These are phyloP conservation scores for Dipodomys merriami DNA, from an alignment of 2,113 vertebrate genomes.

Conservation along the genomic window DNA sequence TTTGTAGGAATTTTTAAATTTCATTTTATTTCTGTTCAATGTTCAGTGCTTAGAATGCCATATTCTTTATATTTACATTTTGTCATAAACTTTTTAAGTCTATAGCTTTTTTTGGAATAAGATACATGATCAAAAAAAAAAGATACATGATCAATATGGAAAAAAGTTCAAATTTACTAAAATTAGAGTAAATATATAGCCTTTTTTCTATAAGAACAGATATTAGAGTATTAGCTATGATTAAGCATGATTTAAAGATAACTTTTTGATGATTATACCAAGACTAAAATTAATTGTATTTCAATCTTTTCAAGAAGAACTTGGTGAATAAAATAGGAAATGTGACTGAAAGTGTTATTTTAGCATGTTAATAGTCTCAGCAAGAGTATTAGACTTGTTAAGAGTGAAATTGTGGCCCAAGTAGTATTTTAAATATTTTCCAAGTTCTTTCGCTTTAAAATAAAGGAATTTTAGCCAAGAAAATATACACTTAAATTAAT, in stretches of 20 bases:
- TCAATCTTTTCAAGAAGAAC: background rate
- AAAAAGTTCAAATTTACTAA: slow-evolving; percentile 34
- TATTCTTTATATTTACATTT: background rate
- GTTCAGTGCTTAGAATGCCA: background rate
- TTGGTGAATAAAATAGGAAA: slow-evolving; percentile 34
- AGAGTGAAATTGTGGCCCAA: slow-evolving; percentile 3
- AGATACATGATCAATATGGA: background rate
- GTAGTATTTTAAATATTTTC: slow-evolving; percentile 26
- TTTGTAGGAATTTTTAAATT: slow-evolving; percentile 32
- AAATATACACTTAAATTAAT: slow-evolving; percentile 20
- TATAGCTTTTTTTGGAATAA: slow-evolving; percentile 30
- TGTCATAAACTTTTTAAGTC: background rate
- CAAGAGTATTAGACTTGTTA: slow-evolving; percentile 36
- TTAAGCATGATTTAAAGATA: slow-evolving; percentile 13
- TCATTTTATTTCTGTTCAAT: slow-evolving; percentile 25
- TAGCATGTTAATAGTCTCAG: background rate
- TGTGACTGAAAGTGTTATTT: slow-evolving; percentile 3
- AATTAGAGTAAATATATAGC: slow-evolving; percentile 7
- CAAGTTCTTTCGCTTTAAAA: slow-evolving; percentile 17
- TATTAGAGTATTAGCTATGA: background rate
- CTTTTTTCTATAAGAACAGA: background rate
- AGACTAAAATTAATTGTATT: slow-evolving; percentile 38
- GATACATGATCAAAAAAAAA: background rate
- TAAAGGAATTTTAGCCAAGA: slow-evolving; percentile 39
- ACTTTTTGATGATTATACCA: background rate